Conservation (phyloP, 2,113 vertebrate species). For the Nannospalax galili region DNA sequence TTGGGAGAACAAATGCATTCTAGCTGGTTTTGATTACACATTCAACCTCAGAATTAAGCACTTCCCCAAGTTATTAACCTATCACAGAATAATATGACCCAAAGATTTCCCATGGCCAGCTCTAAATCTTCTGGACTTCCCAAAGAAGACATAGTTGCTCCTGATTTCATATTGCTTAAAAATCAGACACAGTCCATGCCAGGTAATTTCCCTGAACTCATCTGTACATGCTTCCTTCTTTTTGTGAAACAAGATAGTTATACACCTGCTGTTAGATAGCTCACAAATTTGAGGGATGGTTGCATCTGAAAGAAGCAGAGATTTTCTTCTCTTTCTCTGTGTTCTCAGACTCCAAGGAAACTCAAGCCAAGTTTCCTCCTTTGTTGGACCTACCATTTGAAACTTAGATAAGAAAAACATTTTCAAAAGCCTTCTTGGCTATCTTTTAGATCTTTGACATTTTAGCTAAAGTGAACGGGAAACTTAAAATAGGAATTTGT, state of each 20-base stretch:
- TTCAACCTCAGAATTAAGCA: slow-evolving; percentile 64
- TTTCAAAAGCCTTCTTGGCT: slow-evolving; percentile 34
- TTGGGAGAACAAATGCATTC: slow-evolving; percentile 60
- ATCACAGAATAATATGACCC: slow-evolving; percentile 58
- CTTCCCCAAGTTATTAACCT: slow-evolving; percentile 75
- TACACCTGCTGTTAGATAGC: background rate
- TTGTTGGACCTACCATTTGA: background rate
- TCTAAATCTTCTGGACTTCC: slow-evolving; percentile 67
- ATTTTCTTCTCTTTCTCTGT: background rate
- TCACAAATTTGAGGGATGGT: background rate
- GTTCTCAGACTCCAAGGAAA: background rate
- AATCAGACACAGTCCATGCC: slow-evolving; percentile 23
- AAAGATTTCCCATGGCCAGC: slow-evolving; percentile 66
- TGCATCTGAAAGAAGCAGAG: background rate
- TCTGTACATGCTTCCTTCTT: background rate
- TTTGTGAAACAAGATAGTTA: background rate
- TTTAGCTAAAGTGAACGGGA: background rate
- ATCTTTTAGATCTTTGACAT: background rate
- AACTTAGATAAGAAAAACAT: background rate
- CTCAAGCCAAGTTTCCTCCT: background rate
- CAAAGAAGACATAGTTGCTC: slow-evolving; percentile 52
- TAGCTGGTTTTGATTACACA: slow-evolving; percentile 60
- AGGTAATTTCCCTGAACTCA: slow-evolving; percentile 23
- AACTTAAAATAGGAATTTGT: background rate
- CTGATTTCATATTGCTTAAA: slow-evolving; percentile 58